These are phyloP conservation scores for Morpho helenor DNA, from an alignment of 2,888 invertebrate species.

Conservation along the genomic window DNA sequence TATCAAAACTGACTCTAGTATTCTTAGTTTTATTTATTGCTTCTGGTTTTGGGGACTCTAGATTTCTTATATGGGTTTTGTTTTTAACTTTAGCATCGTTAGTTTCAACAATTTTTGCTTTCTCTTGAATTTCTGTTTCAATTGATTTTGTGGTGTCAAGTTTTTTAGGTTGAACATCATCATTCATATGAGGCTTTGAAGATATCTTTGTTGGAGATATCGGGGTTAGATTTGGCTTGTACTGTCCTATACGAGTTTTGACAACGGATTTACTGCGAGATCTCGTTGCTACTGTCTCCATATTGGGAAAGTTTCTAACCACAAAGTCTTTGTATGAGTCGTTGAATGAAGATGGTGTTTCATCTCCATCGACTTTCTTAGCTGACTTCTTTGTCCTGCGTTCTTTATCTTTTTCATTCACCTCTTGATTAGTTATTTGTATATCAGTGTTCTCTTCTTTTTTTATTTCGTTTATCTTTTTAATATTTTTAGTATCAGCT, in stretches of 20 bases:
- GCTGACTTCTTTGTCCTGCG: background rate
- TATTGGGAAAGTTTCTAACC: constrained; percentile 33
- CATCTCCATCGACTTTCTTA: constrained; percentile 8
- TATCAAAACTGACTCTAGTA: constrained; percentile 20
- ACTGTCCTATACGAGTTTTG: constrained; percentile 55
- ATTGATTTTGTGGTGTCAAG: background rate
- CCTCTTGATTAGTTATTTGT: constrained; percentile 1
- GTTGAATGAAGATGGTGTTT: constrained; percentile 46
- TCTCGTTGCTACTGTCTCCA: constrained; percentile 19
- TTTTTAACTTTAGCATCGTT: too few relatives aligned
- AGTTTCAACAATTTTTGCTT: background rate
- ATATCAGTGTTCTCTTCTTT: constrained; percentile 4
- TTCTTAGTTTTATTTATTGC: background rate
- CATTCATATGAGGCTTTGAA: background rate
- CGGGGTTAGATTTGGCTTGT: constrained; percentile 29
- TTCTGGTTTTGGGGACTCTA: constrained; percentile 10
- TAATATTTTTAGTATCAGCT: constrained; percentile 17
- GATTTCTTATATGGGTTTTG: too few relatives aligned
- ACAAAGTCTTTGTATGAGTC: constrained; percentile 58
- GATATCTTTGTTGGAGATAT: too few relatives aligned
- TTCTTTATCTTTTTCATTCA: background rate
- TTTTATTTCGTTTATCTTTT: constrained; percentile 17
- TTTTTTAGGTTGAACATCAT: background rate
- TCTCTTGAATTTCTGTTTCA: background rate
- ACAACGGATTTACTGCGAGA: constrained; percentile 24